A percentile compares a stretch with the other conserved stretches of the same genome.
These are phyloP conservation scores for Drosophila ohnishii DNA, from an alignment of 1,140 invertebrate species.

Conservation along the genomic window DNA sequence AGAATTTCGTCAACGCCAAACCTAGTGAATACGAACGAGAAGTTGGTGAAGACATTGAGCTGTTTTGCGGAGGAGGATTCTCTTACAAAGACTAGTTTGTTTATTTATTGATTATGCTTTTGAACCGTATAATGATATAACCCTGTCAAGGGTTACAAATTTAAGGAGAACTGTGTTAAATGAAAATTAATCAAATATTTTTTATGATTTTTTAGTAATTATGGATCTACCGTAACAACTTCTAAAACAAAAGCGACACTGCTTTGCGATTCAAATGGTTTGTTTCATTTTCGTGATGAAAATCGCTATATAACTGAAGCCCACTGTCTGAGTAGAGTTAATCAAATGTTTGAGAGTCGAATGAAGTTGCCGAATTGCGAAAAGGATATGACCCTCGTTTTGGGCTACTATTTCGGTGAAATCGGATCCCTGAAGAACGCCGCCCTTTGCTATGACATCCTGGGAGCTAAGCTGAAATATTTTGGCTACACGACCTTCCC, in stretches of 20 bases:
- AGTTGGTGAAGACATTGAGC: not conserved
- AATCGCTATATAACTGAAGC: not conserved
- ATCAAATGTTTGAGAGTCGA: conserved; percentile 36
- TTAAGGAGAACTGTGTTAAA: not conserved
- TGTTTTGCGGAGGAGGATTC: conserved; percentile 21
- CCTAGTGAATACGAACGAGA: not conserved
- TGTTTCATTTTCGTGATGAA: too few relatives aligned
- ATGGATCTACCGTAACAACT: not conserved
- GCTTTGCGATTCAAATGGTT: too few relatives aligned
- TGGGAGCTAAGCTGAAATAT: conserved; percentile 27
- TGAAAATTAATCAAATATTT: not conserved
- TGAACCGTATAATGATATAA: not conserved
- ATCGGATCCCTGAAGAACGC: conserved; percentile 17
- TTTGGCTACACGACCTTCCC: conserved; percentile 41
- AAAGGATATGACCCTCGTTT: conserved; percentile 39
- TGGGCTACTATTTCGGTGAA: conserved; percentile 12
- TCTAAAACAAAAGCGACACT: not conserved
- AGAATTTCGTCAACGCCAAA: not conserved
- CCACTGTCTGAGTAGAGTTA: not conserved
- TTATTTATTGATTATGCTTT: not conserved
- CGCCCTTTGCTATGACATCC: conserved; percentile 47
- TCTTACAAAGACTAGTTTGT: fast-evolving
- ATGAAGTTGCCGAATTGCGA: conserved; percentile 24
- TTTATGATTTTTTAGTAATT: not conserved
- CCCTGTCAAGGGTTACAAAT: not conserved